Evolutionary conservation across 2,113 vertebrate species (phyloP), one percentile per base, ranked within the genome.

Genomic region (Oreochromis niloticus): DNA sequence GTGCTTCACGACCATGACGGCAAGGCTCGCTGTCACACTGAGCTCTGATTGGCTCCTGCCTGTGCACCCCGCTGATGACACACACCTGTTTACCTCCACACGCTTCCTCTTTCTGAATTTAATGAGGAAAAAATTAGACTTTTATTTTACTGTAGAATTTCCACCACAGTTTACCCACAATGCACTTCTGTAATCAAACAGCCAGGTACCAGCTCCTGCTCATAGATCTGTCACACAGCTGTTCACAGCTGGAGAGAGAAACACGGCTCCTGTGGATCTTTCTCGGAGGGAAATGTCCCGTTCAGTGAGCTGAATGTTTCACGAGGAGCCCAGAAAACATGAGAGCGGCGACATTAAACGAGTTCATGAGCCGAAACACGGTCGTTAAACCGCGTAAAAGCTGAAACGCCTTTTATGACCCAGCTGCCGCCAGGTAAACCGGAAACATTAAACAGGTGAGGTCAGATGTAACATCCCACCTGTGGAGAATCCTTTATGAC

Each of bases 381-480:
- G 59, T n/a, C 9, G 59, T 36, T 32, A 36, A 63, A 36, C 17
- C 6, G 6, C 9, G 9, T 63, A 63, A 63, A 63, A 66, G 32
- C 59, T 63, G 59, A 36, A 63, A 0, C 17, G 17, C 9, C 59
- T 63, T 63, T 10, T 6, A 16, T 71, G 32, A 36, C 3, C 0
- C 59, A n/a, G 61, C 22, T 10, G 39, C n/a, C 9, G 3, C 8
- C 39, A 27, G 2, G 1, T 46, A 27, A 73, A 46, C 22, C 68
- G 41, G 68, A 73, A 46, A 16, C 39, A 27, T 16, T 16, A 24
- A 73, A 73, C 13, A 46, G 68, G 8, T 46, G 66, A 41, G 19
- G 19, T 41, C 19, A 41, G 19, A 27, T 4, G 3, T 24, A 71
- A 6, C 13, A 27, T 1, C 39, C 0, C 22, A 27, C 66, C 66